A percentile compares a stretch with the other conserved stretches of the same genome.
Evolutionary conservation across 2,797 vertebrate species (phyloP).

Genomic region (Danio aesculapii): DNA sequence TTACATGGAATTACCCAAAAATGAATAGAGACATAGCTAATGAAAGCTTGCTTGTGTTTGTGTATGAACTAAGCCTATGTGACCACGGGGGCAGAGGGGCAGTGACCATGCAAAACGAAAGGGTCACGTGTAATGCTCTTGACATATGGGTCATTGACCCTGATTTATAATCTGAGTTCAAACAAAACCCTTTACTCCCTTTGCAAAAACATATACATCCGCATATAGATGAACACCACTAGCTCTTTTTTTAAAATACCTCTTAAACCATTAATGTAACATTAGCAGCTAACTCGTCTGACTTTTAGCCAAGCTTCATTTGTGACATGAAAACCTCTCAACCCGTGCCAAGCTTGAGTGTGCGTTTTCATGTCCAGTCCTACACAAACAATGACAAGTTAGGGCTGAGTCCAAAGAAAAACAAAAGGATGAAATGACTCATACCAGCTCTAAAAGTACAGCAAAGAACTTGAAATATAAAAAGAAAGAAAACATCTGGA

Average conservation of each 20-base stretch:
- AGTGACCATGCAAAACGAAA: slow-evolving; percentile 40
- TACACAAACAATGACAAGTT: slow-evolving; percentile 22
- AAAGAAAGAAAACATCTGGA: slow-evolving; percentile 50
- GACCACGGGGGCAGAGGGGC: slow-evolving; percentile 6
- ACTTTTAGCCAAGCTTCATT: background rate
- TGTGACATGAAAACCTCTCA: background rate
- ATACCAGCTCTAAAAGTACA: slow-evolving; percentile 33
- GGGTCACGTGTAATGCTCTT: slow-evolving; percentile 62
- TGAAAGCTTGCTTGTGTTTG: background rate
- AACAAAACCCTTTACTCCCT: slow-evolving; percentile 43
- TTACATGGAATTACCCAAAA: too few relatives aligned
- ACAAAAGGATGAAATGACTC: slow-evolving; percentile 47
- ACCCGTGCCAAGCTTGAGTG: background rate
- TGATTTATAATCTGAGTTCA: slow-evolving; percentile 63
- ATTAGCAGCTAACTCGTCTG: background rate
- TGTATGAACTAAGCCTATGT: background rate
- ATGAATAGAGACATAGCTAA: too few relatives aligned
- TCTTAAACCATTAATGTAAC: background rate
- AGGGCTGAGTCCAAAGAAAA: slow-evolving; percentile 64
- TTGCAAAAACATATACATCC: background rate
- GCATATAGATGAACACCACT: slow-evolving; percentile 37
- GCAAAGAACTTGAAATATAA: slow-evolving; percentile 22
- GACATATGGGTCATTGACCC: slow-evolving; percentile 64
- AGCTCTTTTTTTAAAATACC: slow-evolving; percentile 18
- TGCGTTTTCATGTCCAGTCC: background rate